Evolutionary conservation across 2,797 vertebrate species (phyloP).

Genomic region (Rhynchotus rufescens): DNA sequence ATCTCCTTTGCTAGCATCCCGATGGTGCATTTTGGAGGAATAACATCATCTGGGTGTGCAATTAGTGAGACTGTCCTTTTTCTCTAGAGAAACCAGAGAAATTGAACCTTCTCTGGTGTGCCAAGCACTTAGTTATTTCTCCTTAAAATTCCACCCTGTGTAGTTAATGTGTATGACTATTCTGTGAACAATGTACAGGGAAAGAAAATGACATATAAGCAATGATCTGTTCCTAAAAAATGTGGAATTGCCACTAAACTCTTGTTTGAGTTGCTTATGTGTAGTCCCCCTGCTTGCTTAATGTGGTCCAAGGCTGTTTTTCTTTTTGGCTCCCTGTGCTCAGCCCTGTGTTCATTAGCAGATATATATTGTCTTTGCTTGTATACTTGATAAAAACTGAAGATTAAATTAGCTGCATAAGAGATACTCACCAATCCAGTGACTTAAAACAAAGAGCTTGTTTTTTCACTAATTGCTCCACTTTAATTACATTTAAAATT

Average conservation of each 20-base stretch:
- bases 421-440: not conserved
- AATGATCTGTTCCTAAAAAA: not conserved
- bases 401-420: not conserved
- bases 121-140: not conserved
- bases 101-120: not conserved
- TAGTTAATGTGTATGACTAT: not conserved
- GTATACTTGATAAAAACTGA: not conserved
- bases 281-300: not conserved
- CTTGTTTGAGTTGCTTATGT: not conserved
- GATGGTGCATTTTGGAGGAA: not conserved
- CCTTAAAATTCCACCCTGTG: not conserved
- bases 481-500: not conserved
- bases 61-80: not conserved
- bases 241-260: not conserved
- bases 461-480: not conserved
- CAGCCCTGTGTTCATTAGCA: not conserved
- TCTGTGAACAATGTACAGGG: not conserved
- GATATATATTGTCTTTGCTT: not conserved
- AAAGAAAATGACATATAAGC: not conserved
- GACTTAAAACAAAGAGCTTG: not conserved
- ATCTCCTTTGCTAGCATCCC: not conserved
- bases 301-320: not conserved
- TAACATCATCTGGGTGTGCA: not conserved
- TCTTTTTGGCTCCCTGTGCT: not conserved
- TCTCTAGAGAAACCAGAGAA: not conserved